Base-by-base conservation (phyloP, 2,888 invertebrate genomes). In the Ectropis crepuscularia region DNA sequence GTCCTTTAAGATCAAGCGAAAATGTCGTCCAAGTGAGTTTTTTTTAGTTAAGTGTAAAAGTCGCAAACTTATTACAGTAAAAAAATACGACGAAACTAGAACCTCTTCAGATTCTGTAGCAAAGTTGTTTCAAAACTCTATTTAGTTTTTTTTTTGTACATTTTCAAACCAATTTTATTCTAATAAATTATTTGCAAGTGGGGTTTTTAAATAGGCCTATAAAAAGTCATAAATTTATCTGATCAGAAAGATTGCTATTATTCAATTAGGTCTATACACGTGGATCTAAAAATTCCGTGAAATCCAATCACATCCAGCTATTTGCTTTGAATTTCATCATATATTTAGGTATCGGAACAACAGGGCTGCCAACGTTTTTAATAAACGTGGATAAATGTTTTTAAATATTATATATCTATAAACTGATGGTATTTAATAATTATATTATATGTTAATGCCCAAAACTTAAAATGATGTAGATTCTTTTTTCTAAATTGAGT, bases 221-320 rank as follows among this genome's bases (percentile, higher is more conserved):
- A 39, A 6, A 39, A 39, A 59, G 9, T 41, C 6, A 48, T 28
- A 42, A 28, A 43, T 10, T 7, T n/a, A 39, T 9, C 12, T 5
- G 7, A 9, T 39, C 49, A 55, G 41, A 41, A 51, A 61, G 69
- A 72, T 74, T 54, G 65, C 58, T 58, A 4, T 73, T 79, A 81
- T 83, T 79, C 72, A 77, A 78, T 77, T 71, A 75, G 67, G 71
- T 65, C 63, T 64, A 28, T 28, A 28, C 67, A 55, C 66, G 64
- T 49, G 46, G 57, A 65, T 73, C 75, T 72, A 77, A 80, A 83
- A 74, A 74, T 75, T 77, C 67, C 73, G 75, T 81, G 75, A 82
- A 88, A 90, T 85, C 85, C 86, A 89, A 89, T 89, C 87, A 86
- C 83, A 82, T 81, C 80, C 75, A 74, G 58, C 76, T 76, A 80